These are phyloP conservation scores for Microplitis demolitor DNA, from an alignment of 1,140 invertebrate genomes.

Conservation along the genomic window DNA sequence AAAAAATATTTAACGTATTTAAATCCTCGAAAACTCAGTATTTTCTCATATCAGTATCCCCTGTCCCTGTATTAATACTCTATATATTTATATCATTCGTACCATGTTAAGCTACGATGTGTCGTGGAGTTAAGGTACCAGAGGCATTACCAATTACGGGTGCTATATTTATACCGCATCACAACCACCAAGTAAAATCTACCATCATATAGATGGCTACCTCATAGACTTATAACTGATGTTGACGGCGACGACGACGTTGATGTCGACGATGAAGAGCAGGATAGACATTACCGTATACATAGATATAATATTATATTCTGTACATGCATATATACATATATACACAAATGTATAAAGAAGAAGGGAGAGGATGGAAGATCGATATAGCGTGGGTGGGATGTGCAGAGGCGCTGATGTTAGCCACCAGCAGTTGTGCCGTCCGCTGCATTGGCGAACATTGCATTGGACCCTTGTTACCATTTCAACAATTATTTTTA, in stretches of 20 bases:
- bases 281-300: not conserved
- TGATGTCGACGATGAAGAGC: not conserved
- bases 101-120: not conserved
- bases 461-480: not conserved
- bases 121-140: not conserved
- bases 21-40: no score
- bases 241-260: not conserved
- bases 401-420: constrained; percentile 53
- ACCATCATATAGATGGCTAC: not conserved
- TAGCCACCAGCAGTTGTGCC: constrained; percentile 50
- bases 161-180: constrained; percentile 5
- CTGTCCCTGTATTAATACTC: not conserved
- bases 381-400: constrained; percentile 60
- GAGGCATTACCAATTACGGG: not conserved
- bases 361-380: constrained; percentile 41
- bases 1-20: no score
- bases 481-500: not conserved
- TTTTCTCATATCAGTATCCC: no score
- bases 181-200: not conserved
- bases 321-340: not conserved
- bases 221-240: not conserved
- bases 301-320: no score
- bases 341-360: not conserved
- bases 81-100: not conserved
- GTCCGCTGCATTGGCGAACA: constrained; percentile 49